A percentile compares a stretch with the other conserved stretches of the same genome.
These are phyloP conservation scores for Cyrtonyx montezumae DNA, from an alignment of 2,113 vertebrate genomes.

Conservation along the genomic window DNA sequence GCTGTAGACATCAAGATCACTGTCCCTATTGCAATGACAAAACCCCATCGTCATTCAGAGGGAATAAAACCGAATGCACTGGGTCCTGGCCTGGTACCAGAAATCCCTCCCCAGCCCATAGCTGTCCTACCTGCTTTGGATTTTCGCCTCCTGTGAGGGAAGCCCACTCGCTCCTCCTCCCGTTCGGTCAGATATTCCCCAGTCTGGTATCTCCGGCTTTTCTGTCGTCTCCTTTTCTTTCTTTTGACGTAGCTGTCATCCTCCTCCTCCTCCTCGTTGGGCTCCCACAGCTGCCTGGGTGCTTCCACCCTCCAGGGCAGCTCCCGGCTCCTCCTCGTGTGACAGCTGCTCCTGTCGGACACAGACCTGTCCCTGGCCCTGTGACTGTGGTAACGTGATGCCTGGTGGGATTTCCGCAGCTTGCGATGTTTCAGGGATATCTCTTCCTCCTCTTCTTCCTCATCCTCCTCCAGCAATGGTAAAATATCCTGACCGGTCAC, in stretches of 20 bases:
- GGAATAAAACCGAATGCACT: not conserved
- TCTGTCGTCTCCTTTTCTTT: constrained; percentile 91
- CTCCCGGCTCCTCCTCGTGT: constrained; percentile 76
- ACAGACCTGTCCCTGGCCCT: constrained; percentile 72
- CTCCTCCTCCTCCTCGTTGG: constrained; percentile 77
- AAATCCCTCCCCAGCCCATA: not conserved
- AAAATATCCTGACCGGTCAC: constrained; percentile 70
- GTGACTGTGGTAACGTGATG: constrained; percentile 72
- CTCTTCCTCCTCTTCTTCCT: constrained; percentile 68
- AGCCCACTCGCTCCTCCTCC: constrained; percentile 79
- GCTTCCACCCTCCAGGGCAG: constrained; percentile 80
- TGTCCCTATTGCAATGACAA: not conserved
- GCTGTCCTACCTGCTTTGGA: constrained; percentile 79
- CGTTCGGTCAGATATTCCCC: constrained; percentile 92
- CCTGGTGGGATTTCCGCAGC: constrained; percentile 76
- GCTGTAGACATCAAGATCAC: not conserved
- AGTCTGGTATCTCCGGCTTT: constrained; percentile 92
- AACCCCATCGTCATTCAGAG: not conserved
- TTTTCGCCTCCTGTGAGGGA: constrained; percentile 74
- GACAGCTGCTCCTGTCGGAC: constrained; percentile 72
- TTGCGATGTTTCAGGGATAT: constrained; percentile 72
- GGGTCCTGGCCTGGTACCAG: not conserved
- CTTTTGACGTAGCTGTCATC: constrained; percentile 77
- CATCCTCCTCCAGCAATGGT: constrained; percentile 70
- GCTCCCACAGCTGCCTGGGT: constrained; percentile 76